Evolutionary conservation across 2,797 vertebrate genomes (phyloP).

Genomic region (Cryptoprocta ferox): DNA sequence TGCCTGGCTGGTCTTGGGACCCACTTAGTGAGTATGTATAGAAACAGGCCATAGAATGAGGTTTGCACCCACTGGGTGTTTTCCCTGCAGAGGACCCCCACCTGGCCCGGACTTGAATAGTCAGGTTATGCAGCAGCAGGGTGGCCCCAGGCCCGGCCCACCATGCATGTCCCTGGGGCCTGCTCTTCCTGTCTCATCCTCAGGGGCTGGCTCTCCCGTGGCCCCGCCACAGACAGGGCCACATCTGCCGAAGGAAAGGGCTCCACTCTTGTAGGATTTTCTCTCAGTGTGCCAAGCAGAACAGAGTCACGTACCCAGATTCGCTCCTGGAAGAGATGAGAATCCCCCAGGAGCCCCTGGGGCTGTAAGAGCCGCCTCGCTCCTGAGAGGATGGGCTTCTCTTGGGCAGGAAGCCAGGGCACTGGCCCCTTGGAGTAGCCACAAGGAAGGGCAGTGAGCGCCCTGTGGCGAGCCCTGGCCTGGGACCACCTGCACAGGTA

Average conservation of each 20-base stretch:
- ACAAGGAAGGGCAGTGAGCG: no score
- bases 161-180: neutral
- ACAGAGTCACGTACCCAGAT: rapidly evolving
- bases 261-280: no score
- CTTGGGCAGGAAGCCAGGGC: neutral
- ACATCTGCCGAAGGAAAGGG: neutral
- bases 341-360: neutral
- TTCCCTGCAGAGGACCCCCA: neutral
- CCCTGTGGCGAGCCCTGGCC: neutral
- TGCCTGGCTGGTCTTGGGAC: neutral
- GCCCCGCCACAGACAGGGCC: neutral
- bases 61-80: neutral
- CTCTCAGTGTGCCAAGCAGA: neutral
- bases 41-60: neutral
- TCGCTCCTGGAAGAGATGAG: neutral
- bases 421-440: neutral
- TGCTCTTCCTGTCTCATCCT: neutral
- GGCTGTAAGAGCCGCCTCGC: no score
- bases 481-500: neutral
- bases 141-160: neutral
- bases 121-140: neutral
- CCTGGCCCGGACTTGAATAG: neutral
- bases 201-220: neutral
- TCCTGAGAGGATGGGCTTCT: neutral
- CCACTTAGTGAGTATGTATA: no score